Evolutionary conservation across 2,113 vertebrate genomes (phyloP).

Genomic region (Phocoena phocoena): DNA sequence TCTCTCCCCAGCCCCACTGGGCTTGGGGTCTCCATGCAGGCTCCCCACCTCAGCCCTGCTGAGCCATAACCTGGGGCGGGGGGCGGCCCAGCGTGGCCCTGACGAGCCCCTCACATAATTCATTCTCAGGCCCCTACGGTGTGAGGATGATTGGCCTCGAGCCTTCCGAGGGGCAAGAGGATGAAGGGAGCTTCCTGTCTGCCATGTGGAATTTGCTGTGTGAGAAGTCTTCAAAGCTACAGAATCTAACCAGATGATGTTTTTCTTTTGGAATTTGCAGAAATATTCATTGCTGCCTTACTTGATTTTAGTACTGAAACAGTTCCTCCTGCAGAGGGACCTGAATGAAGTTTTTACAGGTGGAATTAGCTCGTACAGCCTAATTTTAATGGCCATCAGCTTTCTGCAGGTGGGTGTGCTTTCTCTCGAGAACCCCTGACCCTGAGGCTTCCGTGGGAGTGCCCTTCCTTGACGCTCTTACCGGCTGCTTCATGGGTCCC

Average conservation of each 20-base stretch:
- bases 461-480: too few relatives aligned
- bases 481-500: accelerated
- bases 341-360: slow-evolving; percentile 99
- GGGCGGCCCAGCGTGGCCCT: neutral
- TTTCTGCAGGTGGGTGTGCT: slow-evolving; percentile 93
- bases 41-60: too few relatives aligned
- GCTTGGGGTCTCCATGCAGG: neutral
- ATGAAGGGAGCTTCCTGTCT: neutral
- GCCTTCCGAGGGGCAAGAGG: neutral
- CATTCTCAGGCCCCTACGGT: neutral
- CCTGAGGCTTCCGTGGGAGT: accelerated
- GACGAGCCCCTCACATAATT: neutral
- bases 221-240: neutral
- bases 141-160: neutral
- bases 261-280: slow-evolving; percentile 82
- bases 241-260: neutral
- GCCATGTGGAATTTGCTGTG: neutral
- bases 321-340: slow-evolving; percentile 98
- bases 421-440: neutral
- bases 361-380: slow-evolving; percentile 98
- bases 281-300: slow-evolving; percentile 97
- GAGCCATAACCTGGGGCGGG: accelerated
- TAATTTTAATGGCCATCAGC: slow-evolving; percentile 99
- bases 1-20: neutral
- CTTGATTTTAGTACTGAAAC: slow-evolving; percentile 98